These are phyloP conservation scores for Actinemys pallida DNA, from an alignment of 2,113 vertebrate species.

Conservation along the genomic window DNA sequence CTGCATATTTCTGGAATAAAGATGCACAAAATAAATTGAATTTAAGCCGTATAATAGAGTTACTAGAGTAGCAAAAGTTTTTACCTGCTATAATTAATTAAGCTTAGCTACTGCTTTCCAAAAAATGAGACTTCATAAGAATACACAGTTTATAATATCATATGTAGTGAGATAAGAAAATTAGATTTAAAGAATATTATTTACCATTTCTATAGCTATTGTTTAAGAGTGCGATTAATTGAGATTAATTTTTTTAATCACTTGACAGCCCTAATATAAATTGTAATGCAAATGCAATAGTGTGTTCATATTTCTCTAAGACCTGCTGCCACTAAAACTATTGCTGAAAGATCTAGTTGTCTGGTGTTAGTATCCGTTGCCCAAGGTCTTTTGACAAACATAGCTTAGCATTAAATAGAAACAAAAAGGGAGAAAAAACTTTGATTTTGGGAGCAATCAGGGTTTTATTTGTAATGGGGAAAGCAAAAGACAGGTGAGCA, in stretches of 20 bases:
- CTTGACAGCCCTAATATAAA: not conserved
- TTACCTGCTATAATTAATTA: not conserved
- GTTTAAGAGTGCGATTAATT: too few species aligned
- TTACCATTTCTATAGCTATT: not conserved
- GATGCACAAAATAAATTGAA: not conserved
- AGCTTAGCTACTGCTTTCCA: not conserved
- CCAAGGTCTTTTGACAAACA: not conserved
- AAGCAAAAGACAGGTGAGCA: too few species aligned
- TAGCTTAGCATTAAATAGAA: not conserved
- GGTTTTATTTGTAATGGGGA: not conserved
- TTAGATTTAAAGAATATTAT: not conserved
- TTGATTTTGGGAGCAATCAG: too few species aligned
- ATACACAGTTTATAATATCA: not conserved
- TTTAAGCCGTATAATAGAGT: not conserved
- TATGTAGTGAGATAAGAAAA: not conserved
- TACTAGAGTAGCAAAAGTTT: not conserved
- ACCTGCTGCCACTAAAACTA: not conserved
- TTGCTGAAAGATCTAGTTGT: not conserved
- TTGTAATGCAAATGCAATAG: not conserved
- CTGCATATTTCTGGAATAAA: not conserved
- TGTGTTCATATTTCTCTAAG: not conserved
- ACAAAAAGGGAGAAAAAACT: too few species aligned
- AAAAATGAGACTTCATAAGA: not conserved
- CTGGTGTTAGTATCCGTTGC: not conserved
- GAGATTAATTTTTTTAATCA: too few species aligned